phyloP scores from a whole-genome alignment of 1,140 invertebrate genomes.

The Ctenoplectra terminalis region DNA sequence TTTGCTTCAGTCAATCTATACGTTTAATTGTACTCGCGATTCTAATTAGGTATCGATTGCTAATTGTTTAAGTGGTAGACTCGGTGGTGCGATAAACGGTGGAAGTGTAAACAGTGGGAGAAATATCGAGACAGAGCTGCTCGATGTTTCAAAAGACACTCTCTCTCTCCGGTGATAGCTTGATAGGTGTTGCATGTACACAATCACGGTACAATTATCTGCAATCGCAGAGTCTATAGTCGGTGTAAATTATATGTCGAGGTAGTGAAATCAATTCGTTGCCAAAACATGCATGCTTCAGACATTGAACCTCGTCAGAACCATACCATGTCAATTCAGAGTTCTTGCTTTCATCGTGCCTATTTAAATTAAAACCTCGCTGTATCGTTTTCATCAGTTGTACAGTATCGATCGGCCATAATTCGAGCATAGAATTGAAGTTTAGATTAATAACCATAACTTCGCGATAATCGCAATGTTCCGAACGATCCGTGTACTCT shows the following conservation, averaged over 20 bases:
- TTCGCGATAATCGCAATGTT: background rate
- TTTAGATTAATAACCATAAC: background rate
- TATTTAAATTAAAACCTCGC: too few species aligned
- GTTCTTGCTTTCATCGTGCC: too few species aligned
- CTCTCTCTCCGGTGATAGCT: background rate
- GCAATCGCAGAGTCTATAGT: background rate
- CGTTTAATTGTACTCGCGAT: conserved; percentile 14
- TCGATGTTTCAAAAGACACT: conserved; percentile 24
- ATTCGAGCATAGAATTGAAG: background rate
- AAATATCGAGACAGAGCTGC: conserved; percentile 1
- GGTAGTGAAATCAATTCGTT: too few species aligned
- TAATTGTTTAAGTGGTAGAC: conserved; percentile 23
- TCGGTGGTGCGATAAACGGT: background rate
- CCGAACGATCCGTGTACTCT: too few species aligned
- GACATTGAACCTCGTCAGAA: too few species aligned
- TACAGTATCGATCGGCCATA: too few species aligned
- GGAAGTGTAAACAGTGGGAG: background rate
- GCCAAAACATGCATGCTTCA: too few species aligned
- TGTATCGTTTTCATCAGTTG: too few species aligned
- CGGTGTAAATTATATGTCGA: too few species aligned
- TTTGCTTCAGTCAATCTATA: background rate
- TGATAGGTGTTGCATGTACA: background rate
- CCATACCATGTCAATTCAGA: too few species aligned
- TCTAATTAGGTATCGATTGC: conserved; percentile 25
- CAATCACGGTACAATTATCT: conserved; percentile 1